Base-by-base conservation (phyloP, 2,888 invertebrate species). In the Amblyjoppa fuscipennis region DNA sequence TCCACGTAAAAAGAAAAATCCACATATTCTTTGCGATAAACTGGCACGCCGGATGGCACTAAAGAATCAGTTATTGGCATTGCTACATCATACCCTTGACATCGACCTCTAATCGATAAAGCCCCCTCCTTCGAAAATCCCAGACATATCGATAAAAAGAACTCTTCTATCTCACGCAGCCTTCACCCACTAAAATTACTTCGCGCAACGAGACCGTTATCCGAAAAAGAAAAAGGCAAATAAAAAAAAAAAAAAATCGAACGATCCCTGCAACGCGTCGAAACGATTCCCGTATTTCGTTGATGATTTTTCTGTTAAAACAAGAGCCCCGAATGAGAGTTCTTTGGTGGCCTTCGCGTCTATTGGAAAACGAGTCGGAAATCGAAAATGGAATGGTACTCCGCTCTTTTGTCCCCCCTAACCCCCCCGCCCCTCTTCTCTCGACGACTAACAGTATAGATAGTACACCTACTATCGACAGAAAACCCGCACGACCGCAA, bases 351-450 rank as follows among this genome's bases (percentile, higher is more conserved):
- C 56, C 53, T 76, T 69, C 49, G 80, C 41, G 64, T 69, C 73
- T 73, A 84, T 77, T 74, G 81, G 73, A 81, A 81, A 81, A 69
- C 84, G 73, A 81, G 84, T 74, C 41, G 73, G 77, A 77, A 84
- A 84, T 77, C 76, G 84, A 81, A 84, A 77, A 77, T 51, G 81
- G 77, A 84, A 74, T 81, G 34, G 84, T 71, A 49, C n/a, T 56
- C 25, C 76, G 45, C 51, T 51, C 31, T 0, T 16, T 41, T 38
- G 20, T 20, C 20, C 20, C 0, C 20, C 20, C 20, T 20, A 20
- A 20, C 20, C 20, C 20, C 20, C 20, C 20, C 20, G 20, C 20
- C 20, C 20, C 20, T 53, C 9, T 16, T 13, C 64, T 71, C 53
- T 59, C 73, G 34, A 31, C 68, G 68, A 61, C 73, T 80, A 34